phyloP scores from a whole-genome alignment of 2,888 invertebrate species.

The Tupiocoris notatus region DNA sequence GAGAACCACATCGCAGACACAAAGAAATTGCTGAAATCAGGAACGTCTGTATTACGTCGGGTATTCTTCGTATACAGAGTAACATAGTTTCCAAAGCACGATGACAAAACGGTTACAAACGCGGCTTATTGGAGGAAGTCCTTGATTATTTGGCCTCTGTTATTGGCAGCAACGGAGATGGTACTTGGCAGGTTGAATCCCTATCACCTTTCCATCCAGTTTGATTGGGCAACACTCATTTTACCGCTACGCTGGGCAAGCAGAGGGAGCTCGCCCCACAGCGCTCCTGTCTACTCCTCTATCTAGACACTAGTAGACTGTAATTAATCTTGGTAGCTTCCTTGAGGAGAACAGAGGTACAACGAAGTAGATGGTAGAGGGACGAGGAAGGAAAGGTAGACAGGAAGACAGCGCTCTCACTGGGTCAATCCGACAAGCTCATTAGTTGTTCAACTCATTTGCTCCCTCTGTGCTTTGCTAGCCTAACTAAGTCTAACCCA shows the following conservation, averaged over 20 bases:
- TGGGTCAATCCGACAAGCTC: constrained; percentile 31
- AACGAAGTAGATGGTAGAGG: neutral
- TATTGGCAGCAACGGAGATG: neutral
- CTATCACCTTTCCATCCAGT: neutral
- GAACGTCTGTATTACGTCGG: too few relatives aligned
- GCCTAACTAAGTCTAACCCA: too few relatives aligned
- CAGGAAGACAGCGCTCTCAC: neutral
- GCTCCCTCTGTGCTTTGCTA: neutral
- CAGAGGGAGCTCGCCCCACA: too few relatives aligned
- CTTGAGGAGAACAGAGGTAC: neutral
- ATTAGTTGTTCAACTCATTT: constrained; percentile 30
- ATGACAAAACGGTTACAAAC: too few relatives aligned
- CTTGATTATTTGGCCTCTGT: neutral
- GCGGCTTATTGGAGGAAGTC: neutral
- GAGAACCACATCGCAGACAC: too few relatives aligned
- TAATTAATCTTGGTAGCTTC: neutral
- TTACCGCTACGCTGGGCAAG: too few relatives aligned
- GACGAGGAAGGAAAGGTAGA: too few relatives aligned
- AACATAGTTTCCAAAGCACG: too few relatives aligned
- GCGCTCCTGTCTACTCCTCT: too few relatives aligned
- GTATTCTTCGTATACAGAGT: too few relatives aligned
- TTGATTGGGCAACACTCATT: neutral
- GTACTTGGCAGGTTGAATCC: neutral
- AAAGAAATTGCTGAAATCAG: too few relatives aligned
- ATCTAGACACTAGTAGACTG: neutral